phyloP scores from a whole-genome alignment of 2,888 invertebrate species.

The Stenchaetothrips biformis region DNA sequence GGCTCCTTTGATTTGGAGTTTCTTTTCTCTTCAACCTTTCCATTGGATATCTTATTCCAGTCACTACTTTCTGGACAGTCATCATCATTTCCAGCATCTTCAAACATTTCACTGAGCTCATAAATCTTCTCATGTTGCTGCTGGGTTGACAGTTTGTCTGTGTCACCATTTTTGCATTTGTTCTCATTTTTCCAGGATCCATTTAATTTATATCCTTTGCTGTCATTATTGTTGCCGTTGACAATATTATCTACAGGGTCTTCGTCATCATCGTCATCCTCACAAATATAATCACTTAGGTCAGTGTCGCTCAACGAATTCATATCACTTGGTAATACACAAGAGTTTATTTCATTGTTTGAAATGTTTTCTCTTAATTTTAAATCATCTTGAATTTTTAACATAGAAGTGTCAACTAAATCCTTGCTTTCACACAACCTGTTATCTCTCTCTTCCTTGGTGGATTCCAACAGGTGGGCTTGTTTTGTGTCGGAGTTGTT shows the following conservation, averaged over 20 bases:
- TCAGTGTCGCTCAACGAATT: not conserved
- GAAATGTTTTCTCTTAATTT: constrained; percentile 4
- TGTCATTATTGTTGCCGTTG: constrained; percentile 26
- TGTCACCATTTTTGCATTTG: constrained; percentile 26
- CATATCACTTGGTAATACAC: constrained; percentile 4
- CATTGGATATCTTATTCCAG: not conserved
- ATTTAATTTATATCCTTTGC: constrained; percentile 23
- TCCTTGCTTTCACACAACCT: not conserved
- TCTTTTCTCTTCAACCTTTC: not conserved
- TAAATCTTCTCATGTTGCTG: not conserved
- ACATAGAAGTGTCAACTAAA: not conserved
- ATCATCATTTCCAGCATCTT: constrained; percentile 31
- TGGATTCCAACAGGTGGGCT: not conserved
- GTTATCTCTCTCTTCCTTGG: not conserved
- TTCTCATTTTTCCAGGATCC: constrained; percentile 27
- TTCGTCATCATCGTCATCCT: constrained; percentile 27
- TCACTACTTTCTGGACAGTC: constrained; percentile 33
- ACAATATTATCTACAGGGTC: constrained; percentile 27
- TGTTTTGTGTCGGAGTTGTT: not conserved
- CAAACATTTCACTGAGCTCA: constrained; percentile 28
- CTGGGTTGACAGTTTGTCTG: constrained; percentile 1
- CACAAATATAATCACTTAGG: not conserved
- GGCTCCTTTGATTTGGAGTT: constrained; percentile 39
- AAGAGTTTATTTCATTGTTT: constrained; percentile 19
- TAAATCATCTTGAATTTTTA: constrained; percentile 19